phyloP scores from a whole-genome alignment of 1,140 invertebrate species.

The Sogatella furcifera region DNA sequence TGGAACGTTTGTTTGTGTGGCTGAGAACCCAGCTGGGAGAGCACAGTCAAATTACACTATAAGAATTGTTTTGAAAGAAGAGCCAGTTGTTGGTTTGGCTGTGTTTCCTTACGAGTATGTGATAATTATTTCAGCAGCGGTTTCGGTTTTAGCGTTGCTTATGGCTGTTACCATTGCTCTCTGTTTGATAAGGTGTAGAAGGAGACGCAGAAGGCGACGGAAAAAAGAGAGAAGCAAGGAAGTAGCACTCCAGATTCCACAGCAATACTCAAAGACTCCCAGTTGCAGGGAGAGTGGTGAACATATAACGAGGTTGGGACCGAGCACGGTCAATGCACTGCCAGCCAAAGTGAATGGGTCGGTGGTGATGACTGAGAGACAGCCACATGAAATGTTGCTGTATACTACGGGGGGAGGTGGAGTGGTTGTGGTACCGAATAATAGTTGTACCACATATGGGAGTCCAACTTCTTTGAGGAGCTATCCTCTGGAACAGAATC shows the following conservation, averaged over 20 bases:
- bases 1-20: conserved; percentile 68
- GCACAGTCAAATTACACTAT: conserved; percentile 66
- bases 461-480: conserved; percentile 31
- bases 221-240: conserved; percentile 31
- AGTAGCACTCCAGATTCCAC: conserved; percentile 29
- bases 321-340: background rate
- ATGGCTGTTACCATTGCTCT: conserved; percentile 15
- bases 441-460: conserved; percentile 25
- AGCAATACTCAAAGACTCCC: conserved; percentile 24
- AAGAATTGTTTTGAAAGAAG: conserved; percentile 56
- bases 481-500: conserved; percentile 53
- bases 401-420: conserved; percentile 23
- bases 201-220: conserved; percentile 29
- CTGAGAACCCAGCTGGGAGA: conserved; percentile 69
- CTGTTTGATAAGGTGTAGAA: conserved; percentile 23
- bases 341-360: conserved; percentile 25
- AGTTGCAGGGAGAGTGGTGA: conserved; percentile 14
- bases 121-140: conserved; percentile 47
- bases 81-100: conserved; percentile 49
- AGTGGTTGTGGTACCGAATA: conserved; percentile 27
- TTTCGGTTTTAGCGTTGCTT: conserved; percentile 21
- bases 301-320: conserved; percentile 16
- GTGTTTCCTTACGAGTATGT: conserved; percentile 54
- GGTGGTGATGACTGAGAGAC: conserved; percentile 25
- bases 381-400: conserved; percentile 30